These are phyloP conservation scores for Aphaenogaster ashmeadi DNA, from an alignment of 1,140 invertebrate species.

Conservation along the genomic window DNA sequence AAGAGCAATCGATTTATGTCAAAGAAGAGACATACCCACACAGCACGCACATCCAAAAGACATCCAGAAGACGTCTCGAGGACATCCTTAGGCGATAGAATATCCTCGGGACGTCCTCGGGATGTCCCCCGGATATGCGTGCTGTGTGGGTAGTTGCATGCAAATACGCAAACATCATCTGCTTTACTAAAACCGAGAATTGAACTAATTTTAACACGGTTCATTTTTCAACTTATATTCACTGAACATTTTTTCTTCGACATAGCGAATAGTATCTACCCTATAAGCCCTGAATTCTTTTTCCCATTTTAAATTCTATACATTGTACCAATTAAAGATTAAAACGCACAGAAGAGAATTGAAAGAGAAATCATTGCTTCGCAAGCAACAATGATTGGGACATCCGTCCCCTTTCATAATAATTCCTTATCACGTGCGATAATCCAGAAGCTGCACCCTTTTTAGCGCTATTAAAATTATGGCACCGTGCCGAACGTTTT, in stretches of 20 bases:
- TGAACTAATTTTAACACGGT: not conserved
- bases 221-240: not conserved
- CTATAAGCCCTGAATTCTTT: not conserved
- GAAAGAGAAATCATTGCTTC: not conserved
- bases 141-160: too few relatives aligned
- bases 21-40: too few relatives aligned
- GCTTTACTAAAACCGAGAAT: not conserved
- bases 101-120: too few relatives aligned
- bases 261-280: not conserved
- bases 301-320: not conserved
- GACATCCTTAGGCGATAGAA: too few relatives aligned
- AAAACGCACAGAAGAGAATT: not conserved
- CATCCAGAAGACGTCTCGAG: too few relatives aligned
- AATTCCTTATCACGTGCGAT: not conserved
- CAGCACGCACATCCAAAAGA: too few relatives aligned
- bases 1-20: too few relatives aligned
- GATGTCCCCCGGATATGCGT: too few relatives aligned
- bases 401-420: not conserved
- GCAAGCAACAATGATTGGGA: too few relatives aligned
- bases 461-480: not conserved
- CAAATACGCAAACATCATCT: not conserved
- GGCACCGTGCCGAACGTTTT: not conserved
- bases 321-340: not conserved
- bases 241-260: not conserved
- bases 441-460: not conserved